Base-by-base conservation (phyloP, 2,888 invertebrate species). In the Ichneumoninae sp. region DNA sequence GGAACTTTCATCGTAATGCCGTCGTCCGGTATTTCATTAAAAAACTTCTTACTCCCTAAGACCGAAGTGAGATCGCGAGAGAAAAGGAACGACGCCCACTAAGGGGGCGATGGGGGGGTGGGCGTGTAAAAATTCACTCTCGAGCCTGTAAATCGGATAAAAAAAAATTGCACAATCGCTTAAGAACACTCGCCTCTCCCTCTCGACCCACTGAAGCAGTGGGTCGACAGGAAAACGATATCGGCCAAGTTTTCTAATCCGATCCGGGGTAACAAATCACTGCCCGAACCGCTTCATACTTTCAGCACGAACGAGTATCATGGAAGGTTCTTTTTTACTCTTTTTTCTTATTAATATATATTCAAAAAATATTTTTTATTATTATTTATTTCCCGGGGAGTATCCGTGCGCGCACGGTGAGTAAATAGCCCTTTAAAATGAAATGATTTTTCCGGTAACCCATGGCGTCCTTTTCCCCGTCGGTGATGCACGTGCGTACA, bases 1-100 rank as follows among this genome's bases (percentile, higher is more conserved):
- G 57, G 70, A 77, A 83, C 74, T 84, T 84, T 77, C 71, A 50
- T 71, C 82, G 77, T 77, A 72, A 77, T 82, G 68, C 66, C 71
- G 54, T 72, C 44, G 54, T 77, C 44, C 68, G 60, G 77, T 72
- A 68, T 82, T 82, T 68, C 81, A 70, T 78, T 78, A 79, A 81
- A 83, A 85, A 83, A 80, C 75, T 83, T 83, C 66, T 70, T 68
- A 80, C 82, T 80, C 70, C 40, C 57, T 22, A 16, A 60, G 40
- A 71, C 54, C 65, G 19, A 44, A 74, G 54, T 54, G 40, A 36
- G 19, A 66, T 26, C 19, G 8, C 22, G 16, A 16, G n/a, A 26
- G 30, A 33, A 22, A 65, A n/a, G 16, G 65, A 62, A 30, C 13
- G 19, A 19, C 26, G 57, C 26, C 30, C 68, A 47, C 44, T 47